Evolutionary conservation across 2,888 invertebrate species (phyloP).

Genomic region (Tenthredo scrophulariae): DNA sequence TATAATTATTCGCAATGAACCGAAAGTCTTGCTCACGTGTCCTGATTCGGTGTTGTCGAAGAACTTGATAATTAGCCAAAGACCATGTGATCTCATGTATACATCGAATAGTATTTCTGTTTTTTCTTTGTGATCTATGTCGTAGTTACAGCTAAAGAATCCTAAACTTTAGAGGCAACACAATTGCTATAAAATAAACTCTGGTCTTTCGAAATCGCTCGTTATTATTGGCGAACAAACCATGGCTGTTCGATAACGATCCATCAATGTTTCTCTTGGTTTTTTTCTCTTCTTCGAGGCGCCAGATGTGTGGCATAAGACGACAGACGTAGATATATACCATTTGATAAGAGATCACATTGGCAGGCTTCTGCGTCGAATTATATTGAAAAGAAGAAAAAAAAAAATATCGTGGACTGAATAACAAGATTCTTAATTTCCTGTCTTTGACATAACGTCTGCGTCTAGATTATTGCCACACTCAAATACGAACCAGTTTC

Average conservation of each 20-base stretch:
- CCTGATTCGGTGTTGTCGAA: background rate
- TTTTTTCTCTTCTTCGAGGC: background rate
- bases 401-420: background rate
- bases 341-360: background rate
- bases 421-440: background rate
- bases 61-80: background rate
- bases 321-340: background rate
- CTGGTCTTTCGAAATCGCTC: background rate
- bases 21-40: background rate
- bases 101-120: background rate
- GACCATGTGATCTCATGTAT: background rate
- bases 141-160: background rate
- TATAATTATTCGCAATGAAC: background rate
- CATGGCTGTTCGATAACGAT: background rate
- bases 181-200: slow-evolving; percentile 1
- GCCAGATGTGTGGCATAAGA: background rate
- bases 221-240: slow-evolving; percentile 15
- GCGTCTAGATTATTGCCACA: background rate
- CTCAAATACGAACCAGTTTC: background rate
- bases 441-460: background rate
- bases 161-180: background rate
- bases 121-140: background rate
- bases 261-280: background rate
- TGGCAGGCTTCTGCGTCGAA: background rate
- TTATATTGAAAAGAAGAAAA: background rate